phyloP scores from a whole-genome alignment of 2,797 vertebrate species.

The Pogonophryne albipinna region DNA sequence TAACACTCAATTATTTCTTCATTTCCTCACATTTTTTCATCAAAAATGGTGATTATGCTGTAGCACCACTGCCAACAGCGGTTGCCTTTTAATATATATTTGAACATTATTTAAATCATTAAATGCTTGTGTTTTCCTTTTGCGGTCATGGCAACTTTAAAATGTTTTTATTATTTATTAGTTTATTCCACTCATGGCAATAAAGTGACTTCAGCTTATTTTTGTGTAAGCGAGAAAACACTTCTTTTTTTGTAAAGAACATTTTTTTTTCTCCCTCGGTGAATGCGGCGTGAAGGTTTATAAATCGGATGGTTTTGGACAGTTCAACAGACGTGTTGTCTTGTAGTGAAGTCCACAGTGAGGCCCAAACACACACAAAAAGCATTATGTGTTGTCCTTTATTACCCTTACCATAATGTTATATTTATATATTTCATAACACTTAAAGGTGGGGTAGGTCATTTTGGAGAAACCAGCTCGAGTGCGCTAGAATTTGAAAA shows the following conservation, averaged over 20 bases:
- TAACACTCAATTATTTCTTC: background rate
- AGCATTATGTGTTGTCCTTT: background rate
- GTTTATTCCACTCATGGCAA: background rate
- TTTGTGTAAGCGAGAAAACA: background rate
- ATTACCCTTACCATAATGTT: too few relatives aligned
- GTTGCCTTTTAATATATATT: background rate
- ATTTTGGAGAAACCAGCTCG: too few relatives aligned
- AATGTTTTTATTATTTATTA: background rate
- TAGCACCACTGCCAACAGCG: background rate
- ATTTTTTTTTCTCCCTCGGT: background rate
- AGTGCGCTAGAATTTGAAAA: too few relatives aligned
- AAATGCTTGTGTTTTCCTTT: slow-evolving; percentile 16
- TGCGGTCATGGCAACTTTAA: background rate
- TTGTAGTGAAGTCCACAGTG: background rate
- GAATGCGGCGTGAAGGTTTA: background rate
- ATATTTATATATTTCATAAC: too few relatives aligned
- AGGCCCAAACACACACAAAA: background rate
- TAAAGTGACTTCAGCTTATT: background rate
- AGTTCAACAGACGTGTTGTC: background rate
- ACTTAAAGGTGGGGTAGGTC: too few relatives aligned
- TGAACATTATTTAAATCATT: background rate
- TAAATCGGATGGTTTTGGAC: slow-evolving; percentile 2
- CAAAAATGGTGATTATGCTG: background rate
- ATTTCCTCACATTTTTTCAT: background rate
- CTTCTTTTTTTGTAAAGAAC: too few relatives aligned